Conservation (phyloP, 2,888 invertebrate genomes). For the Thecophora atra region DNA sequence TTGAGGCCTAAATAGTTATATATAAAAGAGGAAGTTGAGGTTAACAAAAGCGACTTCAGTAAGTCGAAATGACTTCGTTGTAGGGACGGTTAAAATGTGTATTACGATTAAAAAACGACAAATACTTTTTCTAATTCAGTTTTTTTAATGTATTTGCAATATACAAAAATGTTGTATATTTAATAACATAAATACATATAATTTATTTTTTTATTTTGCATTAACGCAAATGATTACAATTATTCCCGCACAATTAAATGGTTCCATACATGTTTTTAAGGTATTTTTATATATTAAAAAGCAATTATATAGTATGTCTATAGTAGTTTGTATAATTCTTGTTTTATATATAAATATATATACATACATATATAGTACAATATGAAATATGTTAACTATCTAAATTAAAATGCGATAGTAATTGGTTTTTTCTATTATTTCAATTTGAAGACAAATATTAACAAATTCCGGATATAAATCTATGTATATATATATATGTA, state of each 20-base stretch:
- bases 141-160: conserved; percentile 1
- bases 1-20: too few relatives aligned
- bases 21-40: too few relatives aligned
- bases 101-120: too few relatives aligned
- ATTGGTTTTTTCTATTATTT: conserved; percentile 10
- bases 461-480: conserved; percentile 8
- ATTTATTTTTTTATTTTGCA: conserved; percentile 19
- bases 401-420: conserved; percentile 7
- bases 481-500: neutral
- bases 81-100: too few relatives aligned
- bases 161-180: neutral
- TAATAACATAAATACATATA: too few relatives aligned
- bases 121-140: neutral
- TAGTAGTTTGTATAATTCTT: too few relatives aligned
- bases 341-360: neutral
- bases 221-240: conserved; percentile 32
- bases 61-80: too few relatives aligned
- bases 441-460: conserved; percentile 17
- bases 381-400: conserved; percentile 9
- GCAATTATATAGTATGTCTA: neutral
- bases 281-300: conserved; percentile 15
- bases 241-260: conserved; percentile 29
- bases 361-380: too few relatives aligned
- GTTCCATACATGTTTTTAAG: neutral
- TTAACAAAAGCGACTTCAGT: too few relatives aligned